phyloP scores from a whole-genome alignment of 2,888 invertebrate genomes.

The Cephus sareptanus region DNA sequence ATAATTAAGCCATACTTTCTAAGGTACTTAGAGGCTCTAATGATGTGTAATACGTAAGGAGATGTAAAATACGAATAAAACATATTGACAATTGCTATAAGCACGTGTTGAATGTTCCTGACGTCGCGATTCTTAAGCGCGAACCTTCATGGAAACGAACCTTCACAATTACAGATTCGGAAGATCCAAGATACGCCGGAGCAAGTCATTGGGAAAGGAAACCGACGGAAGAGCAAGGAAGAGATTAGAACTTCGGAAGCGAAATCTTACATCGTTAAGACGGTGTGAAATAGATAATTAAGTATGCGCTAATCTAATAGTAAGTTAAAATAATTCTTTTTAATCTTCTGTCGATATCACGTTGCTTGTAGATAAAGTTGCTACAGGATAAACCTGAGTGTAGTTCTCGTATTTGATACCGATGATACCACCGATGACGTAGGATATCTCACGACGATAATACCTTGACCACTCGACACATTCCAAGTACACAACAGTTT shows the following conservation, averaged over 20 bases:
- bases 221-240: neutral
- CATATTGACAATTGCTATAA: conserved; percentile 11
- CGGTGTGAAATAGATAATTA: neutral
- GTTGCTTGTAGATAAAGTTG: neutral
- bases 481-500: neutral
- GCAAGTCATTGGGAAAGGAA: neutral
- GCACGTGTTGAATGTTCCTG: neutral
- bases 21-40: conserved; percentile 6
- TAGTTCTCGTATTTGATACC: neutral
- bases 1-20: neutral
- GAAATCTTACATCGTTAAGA: neutral
- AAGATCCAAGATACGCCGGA: neutral
- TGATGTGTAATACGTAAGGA: conserved; percentile 15
- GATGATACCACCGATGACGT: neutral
- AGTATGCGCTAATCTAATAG: neutral
- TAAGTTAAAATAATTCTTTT: neutral
- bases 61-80: conserved; percentile 13
- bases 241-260: neutral
- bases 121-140: neutral
- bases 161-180: neutral
- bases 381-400: neutral
- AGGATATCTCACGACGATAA: neutral
- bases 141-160: neutral
- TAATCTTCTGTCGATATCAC: neutral
- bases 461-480: neutral